phyloP scores from a whole-genome alignment of 2,113 vertebrate genomes.

The Eulacestoma nigropectus region DNA sequence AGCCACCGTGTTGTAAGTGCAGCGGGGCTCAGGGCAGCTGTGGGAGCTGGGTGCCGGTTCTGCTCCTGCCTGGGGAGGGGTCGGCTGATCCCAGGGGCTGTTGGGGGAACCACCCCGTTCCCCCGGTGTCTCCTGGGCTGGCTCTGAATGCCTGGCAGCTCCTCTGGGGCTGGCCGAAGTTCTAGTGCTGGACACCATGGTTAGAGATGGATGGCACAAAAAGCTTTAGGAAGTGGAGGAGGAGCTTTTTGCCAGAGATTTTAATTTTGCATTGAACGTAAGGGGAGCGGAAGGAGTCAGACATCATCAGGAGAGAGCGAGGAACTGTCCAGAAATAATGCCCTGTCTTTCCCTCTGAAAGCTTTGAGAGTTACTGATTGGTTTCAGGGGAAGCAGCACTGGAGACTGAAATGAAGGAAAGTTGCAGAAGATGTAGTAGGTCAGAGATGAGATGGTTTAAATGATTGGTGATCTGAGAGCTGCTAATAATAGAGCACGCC shows the following conservation, averaged over 20 bases:
- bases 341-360: neutral
- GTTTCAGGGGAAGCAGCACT: neutral
- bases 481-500: neutral
- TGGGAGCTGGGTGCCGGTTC: neutral
- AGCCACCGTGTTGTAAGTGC: fast-evolving
- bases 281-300: neutral
- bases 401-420: neutral
- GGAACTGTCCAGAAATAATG: neutral
- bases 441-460: neutral
- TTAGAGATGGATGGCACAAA: neutral
- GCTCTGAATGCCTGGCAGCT: fast-evolving
- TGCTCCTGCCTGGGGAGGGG: neutral
- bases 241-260: neutral
- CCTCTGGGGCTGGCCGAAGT: neutral
- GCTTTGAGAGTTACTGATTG: neutral
- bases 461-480: neutral
- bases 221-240: neutral
- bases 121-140: fast-evolving
- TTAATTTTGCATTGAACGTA: neutral
- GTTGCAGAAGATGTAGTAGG: neutral
- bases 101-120: fast-evolving
- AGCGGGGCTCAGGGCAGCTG: neutral
- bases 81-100: neutral
- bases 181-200: neutral
- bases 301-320: neutral